These are phyloP conservation scores for Gallirallus australis DNA, from an alignment of 2,797 vertebrate genomes.

Conservation along the genomic window DNA sequence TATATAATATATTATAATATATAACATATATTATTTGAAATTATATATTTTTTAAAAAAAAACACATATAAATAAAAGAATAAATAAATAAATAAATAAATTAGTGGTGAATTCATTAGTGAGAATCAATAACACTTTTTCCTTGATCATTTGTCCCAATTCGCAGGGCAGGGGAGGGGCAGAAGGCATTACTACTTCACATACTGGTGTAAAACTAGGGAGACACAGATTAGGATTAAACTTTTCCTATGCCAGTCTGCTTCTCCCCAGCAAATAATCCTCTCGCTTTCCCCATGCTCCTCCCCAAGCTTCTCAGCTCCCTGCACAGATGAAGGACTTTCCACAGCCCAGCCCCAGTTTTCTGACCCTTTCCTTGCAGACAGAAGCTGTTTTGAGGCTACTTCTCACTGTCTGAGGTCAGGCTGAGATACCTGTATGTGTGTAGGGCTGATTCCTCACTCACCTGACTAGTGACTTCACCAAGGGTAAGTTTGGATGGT, in stretches of 20 bases:
- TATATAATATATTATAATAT: too few relatives aligned
- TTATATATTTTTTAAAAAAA: too few relatives aligned
- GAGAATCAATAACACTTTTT: background rate
- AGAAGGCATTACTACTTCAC: background rate
- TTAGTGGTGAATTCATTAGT: background rate
- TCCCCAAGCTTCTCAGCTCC: background rate
- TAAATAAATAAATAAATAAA: too few relatives aligned
- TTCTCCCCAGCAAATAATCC: background rate
- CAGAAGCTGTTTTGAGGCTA: background rate
- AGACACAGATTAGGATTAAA: background rate
- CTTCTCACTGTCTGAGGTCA: background rate
- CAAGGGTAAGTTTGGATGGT: rapidly evolving
- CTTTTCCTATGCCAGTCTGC: background rate
- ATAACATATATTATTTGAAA: too few relatives aligned
- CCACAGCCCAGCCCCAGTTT: background rate
- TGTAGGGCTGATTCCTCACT: rapidly evolving
- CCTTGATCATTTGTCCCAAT: background rate
- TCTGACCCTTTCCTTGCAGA: background rate
- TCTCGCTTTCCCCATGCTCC: background rate
- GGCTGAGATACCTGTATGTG: rapidly evolving
- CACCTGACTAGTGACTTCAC: rapidly evolving
- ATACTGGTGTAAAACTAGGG: background rate
- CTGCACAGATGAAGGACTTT: background rate
- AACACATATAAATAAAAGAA: too few relatives aligned
- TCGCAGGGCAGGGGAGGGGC: background rate